Evolutionary conservation across 2,797 vertebrate species (phyloP).

Genomic region (Periophthalmus magnuspinnatus): DNA sequence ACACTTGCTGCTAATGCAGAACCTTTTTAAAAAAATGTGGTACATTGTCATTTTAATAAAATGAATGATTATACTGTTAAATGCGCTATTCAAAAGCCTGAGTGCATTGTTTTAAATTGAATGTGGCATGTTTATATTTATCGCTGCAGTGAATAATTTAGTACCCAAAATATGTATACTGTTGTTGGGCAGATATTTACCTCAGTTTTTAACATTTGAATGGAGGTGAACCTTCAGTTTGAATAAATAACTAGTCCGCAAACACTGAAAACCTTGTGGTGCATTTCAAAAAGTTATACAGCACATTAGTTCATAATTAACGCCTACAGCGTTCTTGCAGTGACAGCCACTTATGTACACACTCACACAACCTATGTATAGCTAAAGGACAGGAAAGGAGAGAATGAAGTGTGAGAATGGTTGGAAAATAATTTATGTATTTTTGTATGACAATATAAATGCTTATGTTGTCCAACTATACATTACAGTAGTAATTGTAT

Average conservation of each 20-base stretch:
- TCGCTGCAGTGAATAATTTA: neutral
- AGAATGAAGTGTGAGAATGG: neutral
- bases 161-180: neutral
- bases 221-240: neutral
- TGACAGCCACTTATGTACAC: too few relatives aligned
- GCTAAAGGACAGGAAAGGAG: too few relatives aligned
- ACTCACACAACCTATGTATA: too few relatives aligned
- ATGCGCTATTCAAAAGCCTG: neutral
- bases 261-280: neutral
- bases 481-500: neutral
- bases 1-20: slow-evolving; percentile 97
- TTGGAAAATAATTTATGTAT: neutral
- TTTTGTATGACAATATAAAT: neutral
- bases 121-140: neutral
- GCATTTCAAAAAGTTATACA: too few relatives aligned
- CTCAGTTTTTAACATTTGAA: neutral
- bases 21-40: slow-evolving; percentile 70
- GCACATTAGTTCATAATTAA: too few relatives aligned
- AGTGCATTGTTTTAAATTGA: neutral
- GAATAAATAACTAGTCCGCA: too few relatives aligned
- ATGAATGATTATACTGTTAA: too few relatives aligned
- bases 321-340: too few relatives aligned
- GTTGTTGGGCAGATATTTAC: neutral
- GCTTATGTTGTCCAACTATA: neutral
- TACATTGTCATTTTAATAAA: neutral